Percentiles rank a stretch among this genome's conserved stretches.
phyloP scores from a whole-genome alignment of 2,888 invertebrate species.

The Isoperla grammatica region DNA sequence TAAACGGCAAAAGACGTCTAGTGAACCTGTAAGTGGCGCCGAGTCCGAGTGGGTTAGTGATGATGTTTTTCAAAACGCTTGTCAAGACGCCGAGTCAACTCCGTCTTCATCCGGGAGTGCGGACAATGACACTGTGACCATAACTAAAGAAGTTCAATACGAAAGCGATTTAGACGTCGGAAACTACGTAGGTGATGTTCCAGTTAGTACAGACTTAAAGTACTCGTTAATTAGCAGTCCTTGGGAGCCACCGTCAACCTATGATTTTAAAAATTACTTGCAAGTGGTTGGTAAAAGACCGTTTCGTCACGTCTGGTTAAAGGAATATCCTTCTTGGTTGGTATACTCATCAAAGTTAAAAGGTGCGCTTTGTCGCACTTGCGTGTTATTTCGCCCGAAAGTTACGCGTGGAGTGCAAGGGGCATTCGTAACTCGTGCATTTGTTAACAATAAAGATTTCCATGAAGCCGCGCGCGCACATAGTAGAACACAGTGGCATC shows the following conservation, averaged over 20 bases:
- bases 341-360: not conserved
- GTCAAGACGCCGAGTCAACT: no score
- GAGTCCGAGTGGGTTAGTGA: no score
- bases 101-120: no score
- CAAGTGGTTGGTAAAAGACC: not conserved
- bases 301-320: not conserved
- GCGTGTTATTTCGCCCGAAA: not conserved
- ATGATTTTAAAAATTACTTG: not conserved
- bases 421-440: not conserved
- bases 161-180: no score
- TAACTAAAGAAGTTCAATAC: no score
- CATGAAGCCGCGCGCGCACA: not conserved
- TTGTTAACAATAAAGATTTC: not conserved
- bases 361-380: not conserved
- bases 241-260: not conserved
- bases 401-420: not conserved
- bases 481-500: not conserved
- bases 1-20: no score
- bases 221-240: no score
- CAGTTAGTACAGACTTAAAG: no score
- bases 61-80: no score
- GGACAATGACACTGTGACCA: no score
- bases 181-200: no score
- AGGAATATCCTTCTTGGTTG: not conserved
- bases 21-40: no score